Evolutionary conservation across 2,888 invertebrate species (phyloP), one percentile per base, ranked within the genome.

Genomic region (Tetranychus piercei): DNA sequence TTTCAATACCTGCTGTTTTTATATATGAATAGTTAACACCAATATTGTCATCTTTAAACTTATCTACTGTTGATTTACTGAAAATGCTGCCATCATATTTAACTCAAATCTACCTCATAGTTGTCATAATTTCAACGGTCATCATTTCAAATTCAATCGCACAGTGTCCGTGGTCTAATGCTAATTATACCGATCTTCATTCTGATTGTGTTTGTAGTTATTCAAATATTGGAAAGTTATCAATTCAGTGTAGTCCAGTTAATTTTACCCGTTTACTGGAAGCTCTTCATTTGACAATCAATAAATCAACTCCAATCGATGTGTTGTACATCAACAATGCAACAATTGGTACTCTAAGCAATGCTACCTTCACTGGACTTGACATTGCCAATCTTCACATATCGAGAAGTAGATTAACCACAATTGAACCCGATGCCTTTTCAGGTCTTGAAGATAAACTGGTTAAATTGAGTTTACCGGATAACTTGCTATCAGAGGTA

Each of bases 251-350:
- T 75, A 74, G 78, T 5, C 76, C 78, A 0, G 79, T 80, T 23
- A 76, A 79, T 67, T 76, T 80, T 55, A 74, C 76, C 9, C 85
- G 87, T 78, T 85, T 94, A n/a, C 82, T 92, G 79, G 84, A 87
- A 75, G 89, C 90, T 44, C 77, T 83, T 15, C 78, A 79, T 44
- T 76, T 75, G 8, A 74, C 78, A 11, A 77, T 75, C 9, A 71
- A 72, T 75, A 45, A 76, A 74, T 73, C 75, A 76, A 76, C 77
- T 87, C 88, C 84, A 87, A 88, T 94, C 78, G 93, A 93, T 82
- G 85, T 93, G 78, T 86, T 94, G 66, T 92, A 93, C 82, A 87
- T 94, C 77, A 92, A 92, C 84, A 93, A 93, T 84, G 90, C 92
- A 74, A 89, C 90, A 55, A 71, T 74, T 69, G 75, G 73, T 34